Evolutionary conservation across 2,888 invertebrate genomes (phyloP), one percentile per base, ranked within the genome.

Genomic region (Epinotia brunnichana): DNA sequence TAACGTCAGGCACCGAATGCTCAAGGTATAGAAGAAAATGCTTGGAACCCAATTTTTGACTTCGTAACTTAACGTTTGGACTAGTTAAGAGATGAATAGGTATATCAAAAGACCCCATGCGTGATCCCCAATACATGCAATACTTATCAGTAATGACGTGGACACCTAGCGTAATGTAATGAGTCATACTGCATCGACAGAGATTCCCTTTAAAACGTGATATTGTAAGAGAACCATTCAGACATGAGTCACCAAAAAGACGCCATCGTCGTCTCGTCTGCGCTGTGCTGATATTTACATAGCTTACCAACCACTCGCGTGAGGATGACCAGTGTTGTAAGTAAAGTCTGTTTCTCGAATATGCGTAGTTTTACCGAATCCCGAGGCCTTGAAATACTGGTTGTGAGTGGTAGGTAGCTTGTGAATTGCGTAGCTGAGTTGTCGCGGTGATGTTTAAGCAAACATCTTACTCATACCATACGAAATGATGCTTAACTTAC

Each of bases 191-290:
- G 9, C 48, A 48, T 15, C 15, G 29, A 35, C 56, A 41, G 53
- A 60, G 67, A 60, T 72, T 54, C 74, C 63, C 44, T 59, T 60
- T 71, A 70, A 63, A 69, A 74, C 71, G 76, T 74, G 64, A 74
- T 67, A 61, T 72, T 74, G 73, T 70, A 70, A 70, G 70, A 73
- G 75, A 69, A 74, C 74, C 64, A 76, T 73, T 64, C 48, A 56
- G 4, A 13, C 56, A 59, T 76, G 76, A 76, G 67, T 77, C 77
- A 77, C 59, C 61, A 11, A 4, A 35, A 19, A 70, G 68, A 68
- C 74, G 66, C 69, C 70, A 61, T 68, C 69, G 54, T 44, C 73
- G 71, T 63, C 48, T 48, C 48, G 48, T 48, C 48, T 48, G 44
- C 15, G 44, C 4, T 44, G 44, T 4, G 15, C 44, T 44, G 15